Base-by-base conservation (phyloP, 1,140 invertebrate species). In the Parasteatoda tepidariorum region DNA sequence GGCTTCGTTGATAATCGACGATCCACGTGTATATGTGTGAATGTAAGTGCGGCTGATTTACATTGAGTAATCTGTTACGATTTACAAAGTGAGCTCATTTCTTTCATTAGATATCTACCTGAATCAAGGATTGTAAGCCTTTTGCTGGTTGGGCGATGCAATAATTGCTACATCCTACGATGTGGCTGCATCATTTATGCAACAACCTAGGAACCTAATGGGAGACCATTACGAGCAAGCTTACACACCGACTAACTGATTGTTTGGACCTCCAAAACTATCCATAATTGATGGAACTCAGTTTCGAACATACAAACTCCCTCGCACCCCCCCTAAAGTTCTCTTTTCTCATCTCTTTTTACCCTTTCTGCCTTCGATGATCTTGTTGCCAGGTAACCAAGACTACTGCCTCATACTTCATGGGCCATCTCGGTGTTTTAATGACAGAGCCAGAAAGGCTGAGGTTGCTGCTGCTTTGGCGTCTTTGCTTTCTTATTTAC, bases 251-350 rank as follows among this genome's bases (percentile, higher is more conserved):
- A 79, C 76, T 79, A 79, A 79, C 76, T 79, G 76, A 79, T 79
- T 79, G 76, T 79, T 79, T 79, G 76, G 76, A 79, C 76, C 76
- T 79, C 76, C 41, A 79, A 48, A 79, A 79, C 76, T 68, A 79
- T 79, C 62, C 76, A 79, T 79, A 79, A 79, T 79, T 79, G 62
- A 79, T 79, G 76, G 76, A 64, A 66, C 61, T 33, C 59, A 78
- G 74, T 78, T 78, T 75, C 34, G 59, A 78, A 38, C 74, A 33
- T 28, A 64, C 59, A 75, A 57, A 75, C 38, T 75, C 73, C 33
- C 33, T n/a, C 31, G 48, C 55, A 31, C 62, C 73, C 24, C 57
- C 31, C 22, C 13, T 31, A 55, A 62, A 62, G 41, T 79, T 59
- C 38, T 48, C 38, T 48, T 57, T 79, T 59, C 62, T 31, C 61